Evolutionary conservation across 1,140 invertebrate genomes (phyloP), one percentile per base, ranked within the genome.

Genomic region (Elysia chlorotica): DNA sequence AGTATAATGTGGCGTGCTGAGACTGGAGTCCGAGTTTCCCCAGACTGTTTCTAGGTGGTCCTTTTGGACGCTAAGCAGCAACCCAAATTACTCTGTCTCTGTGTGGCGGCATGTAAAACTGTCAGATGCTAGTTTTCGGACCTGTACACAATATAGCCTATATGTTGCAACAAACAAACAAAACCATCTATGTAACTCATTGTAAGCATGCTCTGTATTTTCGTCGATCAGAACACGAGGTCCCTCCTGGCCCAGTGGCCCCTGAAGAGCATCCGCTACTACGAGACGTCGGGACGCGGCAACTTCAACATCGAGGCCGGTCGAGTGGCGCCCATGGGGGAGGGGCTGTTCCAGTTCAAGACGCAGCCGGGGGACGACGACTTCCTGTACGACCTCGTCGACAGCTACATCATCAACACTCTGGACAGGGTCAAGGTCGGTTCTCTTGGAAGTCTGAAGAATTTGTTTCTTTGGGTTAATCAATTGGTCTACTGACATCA

Each of bases 171-270:
- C n/a, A n/a, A n/a, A n/a, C n/a, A n/a, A n/a, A n/a, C n/a, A n/a
- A n/a, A n/a, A n/a, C n/a, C n/a, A n/a, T n/a, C n/a, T n/a, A n/a
- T n/a, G n/a, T n/a, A n/a, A n/a, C n/a, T n/a, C n/a, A n/a, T n/a
- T n/a, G n/a, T n/a, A n/a, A n/a, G n/a, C n/a, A n/a, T n/a, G n/a
- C n/a, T n/a, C n/a, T n/a, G n/a, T n/a, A n/a, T n/a, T n/a, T n/a
- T n/a, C n/a, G n/a, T n/a, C n/a, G n/a, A n/a, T n/a, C 74, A 82
- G 83, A 38, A 76, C 30, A 77, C 78, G 33, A 76, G 82, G 38
- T 67, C 78, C 41, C 71, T 85, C 6, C 65, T 85, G 28, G 84
- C 82, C 0, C 84, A 85, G 62, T 85, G 84, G 84, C 84, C 84
- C 19, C 66, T 85, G 36, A 85, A 84, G 73, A 83, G 83, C 73